Conservation (phyloP, 2,113 vertebrate species). For the Rhinoptilus africanus region DNA sequence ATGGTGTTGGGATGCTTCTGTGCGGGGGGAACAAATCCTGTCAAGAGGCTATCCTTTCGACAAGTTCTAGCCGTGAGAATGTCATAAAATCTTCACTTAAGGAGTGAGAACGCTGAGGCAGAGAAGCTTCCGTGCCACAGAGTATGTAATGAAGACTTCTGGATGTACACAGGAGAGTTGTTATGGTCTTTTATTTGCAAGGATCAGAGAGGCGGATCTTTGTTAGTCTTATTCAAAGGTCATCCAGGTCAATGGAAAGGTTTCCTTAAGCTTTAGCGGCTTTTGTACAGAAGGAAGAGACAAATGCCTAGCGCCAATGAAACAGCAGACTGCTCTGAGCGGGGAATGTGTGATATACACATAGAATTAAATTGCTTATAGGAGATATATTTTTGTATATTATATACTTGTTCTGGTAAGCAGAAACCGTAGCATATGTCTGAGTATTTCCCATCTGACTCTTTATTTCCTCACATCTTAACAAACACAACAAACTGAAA, state of each 20-base stretch:
- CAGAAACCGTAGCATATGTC: background rate
- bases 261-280: background rate
- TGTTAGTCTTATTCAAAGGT: background rate
- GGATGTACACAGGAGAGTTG: background rate
- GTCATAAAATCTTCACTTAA: background rate
- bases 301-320: background rate
- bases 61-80: background rate
- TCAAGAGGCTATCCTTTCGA: background rate
- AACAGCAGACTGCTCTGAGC: background rate
- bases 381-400: background rate
- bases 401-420: background rate
- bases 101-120: background rate
- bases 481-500: conserved; percentile 18
- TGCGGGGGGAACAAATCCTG: background rate
- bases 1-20: background rate
- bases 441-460: background rate
- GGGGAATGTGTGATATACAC: background rate
- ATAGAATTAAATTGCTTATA: background rate
- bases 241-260: background rate
- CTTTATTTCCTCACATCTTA: conserved; percentile 21
- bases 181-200: background rate
- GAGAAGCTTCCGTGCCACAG: background rate
- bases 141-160: background rate
- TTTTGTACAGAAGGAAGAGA: background rate
- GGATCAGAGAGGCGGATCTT: background rate